Base-by-base conservation (phyloP, 2,113 vertebrate genomes). In the Petrocephalus zakoni region DNA sequence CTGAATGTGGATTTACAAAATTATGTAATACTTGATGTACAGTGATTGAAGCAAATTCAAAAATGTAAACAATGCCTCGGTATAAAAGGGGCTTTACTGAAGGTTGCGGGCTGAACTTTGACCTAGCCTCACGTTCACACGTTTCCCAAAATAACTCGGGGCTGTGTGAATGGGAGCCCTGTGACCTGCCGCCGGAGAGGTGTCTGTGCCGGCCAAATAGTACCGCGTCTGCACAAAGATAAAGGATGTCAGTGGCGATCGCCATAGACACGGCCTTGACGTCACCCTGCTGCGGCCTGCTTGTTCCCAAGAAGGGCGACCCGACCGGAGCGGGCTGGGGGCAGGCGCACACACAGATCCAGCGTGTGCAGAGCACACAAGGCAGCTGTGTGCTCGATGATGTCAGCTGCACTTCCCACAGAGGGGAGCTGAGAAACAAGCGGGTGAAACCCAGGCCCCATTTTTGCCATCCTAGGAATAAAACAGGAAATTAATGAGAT, bases 231-330 rank as follows among this genome's bases (percentile, higher is more conserved):
- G 95, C 95, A 96, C 95, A 95, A 95, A 95, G 92, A 96, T 95
- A 96, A 96, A 95, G 93, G 92, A 93, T 91, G 94, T 96, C 94
- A 95, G 91, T 94, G 93, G 92, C 87, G 87, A 95, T 96, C 90
- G 90, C 92, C 91, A 89, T 90, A 90, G 91, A 95, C 93, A 91
- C 88, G 89, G 91, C 90, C 89, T 94, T 96, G 95, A 96, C 95
- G 95, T 95, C 95, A 96, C 92, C 58, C 49, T 92, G 87, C 82
- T 88, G 89, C 90, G 88, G 89, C 91, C 91, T 92, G 78, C 91
- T 13, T 21, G 84, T 88, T 88, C 90, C 90, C 89, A 90, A 89
- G 88, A 88, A 87, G 82, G 87, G 90, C 87, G 86, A 75, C 87
- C 78, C 25, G 42, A 51, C 25, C 47, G 21, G 15, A 49, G 25